Conservation (phyloP, 1,140 invertebrate species). For the Bradynema listronoti region DNA sequence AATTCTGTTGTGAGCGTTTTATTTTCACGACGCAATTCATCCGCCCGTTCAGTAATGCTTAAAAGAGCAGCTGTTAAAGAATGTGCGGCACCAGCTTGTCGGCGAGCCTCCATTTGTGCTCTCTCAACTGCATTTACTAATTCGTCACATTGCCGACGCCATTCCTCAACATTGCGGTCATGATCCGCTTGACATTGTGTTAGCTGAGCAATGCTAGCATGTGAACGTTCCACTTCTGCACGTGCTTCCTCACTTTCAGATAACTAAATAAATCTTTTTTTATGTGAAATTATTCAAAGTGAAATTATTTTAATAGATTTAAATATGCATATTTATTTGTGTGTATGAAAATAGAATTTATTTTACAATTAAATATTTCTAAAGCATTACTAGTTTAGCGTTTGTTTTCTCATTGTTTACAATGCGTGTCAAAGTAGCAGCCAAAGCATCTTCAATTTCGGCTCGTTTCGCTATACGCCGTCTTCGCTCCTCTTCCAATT, state of each 20-base stretch:
- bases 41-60: slow-evolving; percentile 74
- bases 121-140: slow-evolving; percentile 86
- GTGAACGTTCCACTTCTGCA: slow-evolving; percentile 35
- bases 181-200: slow-evolving; percentile 37
- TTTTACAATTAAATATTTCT: no score
- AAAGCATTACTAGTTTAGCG: slow-evolving; percentile 74
- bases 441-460: slow-evolving; percentile 91
- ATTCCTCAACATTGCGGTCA: slow-evolving; percentile 97
- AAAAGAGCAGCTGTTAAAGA: slow-evolving; percentile 37
- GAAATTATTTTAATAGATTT: not conserved
- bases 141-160: slow-evolving; percentile 97
- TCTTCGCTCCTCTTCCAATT: slow-evolving; percentile 50
- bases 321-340: no score
- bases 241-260: slow-evolving; percentile 41
- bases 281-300: not conserved
- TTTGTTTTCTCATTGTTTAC: slow-evolving; percentile 93
- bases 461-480: slow-evolving; percentile 89
- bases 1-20: slow-evolving; percentile 80
- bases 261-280: slow-evolving; percentile 10
- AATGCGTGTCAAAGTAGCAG: slow-evolving; percentile 91
- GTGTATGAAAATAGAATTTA: no score
- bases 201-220: slow-evolving; percentile 33
- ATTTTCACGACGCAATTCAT: slow-evolving; percentile 93
- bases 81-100: slow-evolving; percentile 40
- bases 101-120: slow-evolving; percentile 91